phyloP scores from a whole-genome alignment of 2,113 vertebrate species.

The Columba janthina region DNA sequence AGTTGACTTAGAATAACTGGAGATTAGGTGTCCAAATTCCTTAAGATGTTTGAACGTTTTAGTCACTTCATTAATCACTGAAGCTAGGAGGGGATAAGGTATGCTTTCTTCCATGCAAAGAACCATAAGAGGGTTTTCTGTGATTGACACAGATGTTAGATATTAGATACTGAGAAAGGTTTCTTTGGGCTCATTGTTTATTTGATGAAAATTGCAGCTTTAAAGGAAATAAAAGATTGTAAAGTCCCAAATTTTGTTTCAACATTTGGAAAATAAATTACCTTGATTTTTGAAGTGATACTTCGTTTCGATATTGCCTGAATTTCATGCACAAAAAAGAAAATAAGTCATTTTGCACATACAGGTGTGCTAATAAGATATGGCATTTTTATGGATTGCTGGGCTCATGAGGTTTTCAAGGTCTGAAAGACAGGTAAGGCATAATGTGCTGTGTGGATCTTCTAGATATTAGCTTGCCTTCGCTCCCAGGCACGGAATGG shows the following conservation, averaged over 20 bases:
- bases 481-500: not conserved
- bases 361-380: not conserved
- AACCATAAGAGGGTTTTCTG: not conserved
- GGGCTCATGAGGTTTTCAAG: not conserved
- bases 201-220: slow-evolving; percentile 22
- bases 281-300: slow-evolving; percentile 4
- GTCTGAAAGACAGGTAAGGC: not conserved
- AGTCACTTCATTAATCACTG: slow-evolving; percentile 22
- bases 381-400: not conserved
- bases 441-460: not conserved
- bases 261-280: slow-evolving; percentile 1
- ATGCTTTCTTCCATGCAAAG: not conserved
- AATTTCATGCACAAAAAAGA: not conserved
- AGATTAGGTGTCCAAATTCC: slow-evolving; percentile 45
- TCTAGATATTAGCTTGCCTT: not conserved
- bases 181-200: slow-evolving; percentile 10
- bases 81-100: not conserved
- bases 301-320: slow-evolving; percentile 7
- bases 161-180: not conserved
- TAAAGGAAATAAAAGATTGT: not conserved
- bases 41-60: not conserved
- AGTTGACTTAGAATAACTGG: slow-evolving; percentile 39
- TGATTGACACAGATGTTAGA: slow-evolving; percentile 16
- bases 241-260: not conserved
- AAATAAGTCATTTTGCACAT: not conserved